Percentiles rank a stretch among this genome's conserved stretches.
These are phyloP conservation scores for Eulacestoma nigropectus DNA, from an alignment of 2,113 vertebrate genomes.

Conservation along the genomic window DNA sequence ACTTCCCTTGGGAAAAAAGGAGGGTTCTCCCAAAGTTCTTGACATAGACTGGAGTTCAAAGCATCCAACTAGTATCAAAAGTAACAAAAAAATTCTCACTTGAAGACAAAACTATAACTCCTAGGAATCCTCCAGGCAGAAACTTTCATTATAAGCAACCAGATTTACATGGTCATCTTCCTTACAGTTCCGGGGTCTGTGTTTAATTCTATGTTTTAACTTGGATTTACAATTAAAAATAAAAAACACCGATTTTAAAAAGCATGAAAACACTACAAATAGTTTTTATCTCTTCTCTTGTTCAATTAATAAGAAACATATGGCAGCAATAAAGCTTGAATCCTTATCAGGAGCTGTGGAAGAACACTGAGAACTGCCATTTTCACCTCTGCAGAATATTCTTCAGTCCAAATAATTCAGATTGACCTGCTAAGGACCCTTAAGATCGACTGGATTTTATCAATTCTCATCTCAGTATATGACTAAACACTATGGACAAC, in stretches of 20 bases:
- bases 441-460: background rate
- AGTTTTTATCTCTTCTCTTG: background rate
- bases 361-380: background rate
- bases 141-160: background rate
- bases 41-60: background rate
- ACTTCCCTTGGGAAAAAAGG: background rate
- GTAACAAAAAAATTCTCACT: background rate
- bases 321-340: background rate
- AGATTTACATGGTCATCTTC: background rate
- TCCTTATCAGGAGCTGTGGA: background rate
- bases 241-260: background rate
- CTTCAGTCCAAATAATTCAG: background rate
- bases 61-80: background rate
- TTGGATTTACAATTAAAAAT: background rate
- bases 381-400: background rate
- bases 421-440: background rate
- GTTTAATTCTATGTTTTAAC: background rate
- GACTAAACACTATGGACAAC: background rate
- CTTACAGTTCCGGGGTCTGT: background rate
- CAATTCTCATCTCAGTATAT: background rate
- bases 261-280: background rate
- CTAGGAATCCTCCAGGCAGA: background rate
- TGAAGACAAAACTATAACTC: background rate
- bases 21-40: background rate
- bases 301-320: background rate